Conservation (phyloP, 2,113 vertebrate species). For the Rhinoptilus africanus region DNA sequence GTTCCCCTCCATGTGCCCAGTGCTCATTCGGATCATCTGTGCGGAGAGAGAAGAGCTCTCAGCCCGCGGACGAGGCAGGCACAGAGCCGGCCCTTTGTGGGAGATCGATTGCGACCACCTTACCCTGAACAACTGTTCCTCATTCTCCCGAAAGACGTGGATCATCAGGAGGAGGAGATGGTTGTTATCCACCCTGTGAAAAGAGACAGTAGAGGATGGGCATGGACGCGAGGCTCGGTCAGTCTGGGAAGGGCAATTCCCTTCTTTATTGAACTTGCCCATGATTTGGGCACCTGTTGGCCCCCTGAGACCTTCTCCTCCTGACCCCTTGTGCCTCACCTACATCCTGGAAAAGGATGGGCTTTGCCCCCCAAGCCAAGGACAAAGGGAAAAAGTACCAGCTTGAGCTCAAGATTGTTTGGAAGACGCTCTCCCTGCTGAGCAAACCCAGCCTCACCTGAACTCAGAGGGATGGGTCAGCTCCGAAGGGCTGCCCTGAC, state of each 20-base stretch:
- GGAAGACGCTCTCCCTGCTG: neutral
- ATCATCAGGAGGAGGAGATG: conserved; percentile 97
- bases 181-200: conserved; percentile 94
- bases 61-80: rapidly evolving
- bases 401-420: neutral
- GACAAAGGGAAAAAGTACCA: neutral
- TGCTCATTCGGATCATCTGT: conserved; percentile 97
- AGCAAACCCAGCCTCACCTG: conserved; percentile 77
- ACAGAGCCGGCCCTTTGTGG: rapidly evolving
- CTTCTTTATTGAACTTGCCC: neutral
- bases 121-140: conserved; percentile 96
- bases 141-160: conserved; percentile 95
- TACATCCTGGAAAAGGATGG: neutral
- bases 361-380: neutral
- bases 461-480: conserved; percentile 89
- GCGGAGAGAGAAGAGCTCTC: neutral
- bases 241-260: neutral
- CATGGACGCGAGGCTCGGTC: rapidly evolving
- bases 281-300: neutral
- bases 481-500: conserved; percentile 81
- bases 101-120: rapidly evolving
- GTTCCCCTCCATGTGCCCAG: conserved; percentile 96
- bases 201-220: neutral
- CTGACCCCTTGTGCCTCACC: neutral
- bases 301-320: neutral